Evolutionary conservation across 1,140 invertebrate species (phyloP).

Genomic region (Drosophila pectinifera): DNA sequence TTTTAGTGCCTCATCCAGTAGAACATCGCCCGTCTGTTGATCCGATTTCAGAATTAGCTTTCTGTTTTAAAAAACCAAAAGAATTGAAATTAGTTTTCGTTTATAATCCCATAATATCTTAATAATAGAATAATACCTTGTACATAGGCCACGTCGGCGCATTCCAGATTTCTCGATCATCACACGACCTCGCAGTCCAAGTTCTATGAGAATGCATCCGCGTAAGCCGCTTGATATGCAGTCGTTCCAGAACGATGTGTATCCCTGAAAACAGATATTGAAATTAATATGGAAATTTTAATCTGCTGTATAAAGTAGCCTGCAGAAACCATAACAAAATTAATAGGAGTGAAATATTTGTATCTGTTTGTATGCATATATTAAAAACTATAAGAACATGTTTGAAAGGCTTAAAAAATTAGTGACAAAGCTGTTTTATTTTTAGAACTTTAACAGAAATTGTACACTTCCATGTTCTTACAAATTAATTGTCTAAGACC

Average conservation of each 20-base stretch:
- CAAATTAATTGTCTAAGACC: slow-evolving; percentile 1
- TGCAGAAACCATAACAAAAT: no score
- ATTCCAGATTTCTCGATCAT: slow-evolving; percentile 99
- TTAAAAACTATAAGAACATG: no score
- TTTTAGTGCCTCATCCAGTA: slow-evolving; percentile 99
- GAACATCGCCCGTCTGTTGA: slow-evolving; percentile 97
- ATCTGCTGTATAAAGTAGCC: no score
- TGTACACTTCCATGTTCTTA: background rate
- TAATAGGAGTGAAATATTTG: background rate
- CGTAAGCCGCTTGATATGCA: slow-evolving; percentile 99
- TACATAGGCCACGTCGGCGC: slow-evolving; percentile 95
- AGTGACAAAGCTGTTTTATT: background rate
- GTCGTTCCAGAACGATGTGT: slow-evolving; percentile 99
- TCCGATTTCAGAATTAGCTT: slow-evolving; percentile 90
- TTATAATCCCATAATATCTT: no score
- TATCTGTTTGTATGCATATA: background rate
- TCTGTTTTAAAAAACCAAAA: slow-evolving; percentile 66
- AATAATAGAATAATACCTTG: no score
- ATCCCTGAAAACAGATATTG: slow-evolving; percentile 90
- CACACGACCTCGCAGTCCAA: slow-evolving; percentile 96
- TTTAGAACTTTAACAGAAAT: slow-evolving; percentile 1
- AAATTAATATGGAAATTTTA: background rate
- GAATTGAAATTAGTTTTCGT: slow-evolving; percentile 48
- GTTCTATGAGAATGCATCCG: slow-evolving; percentile 99
- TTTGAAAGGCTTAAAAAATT: no score